These are phyloP conservation scores for Caenorhabditis wallacei DNA, from an alignment of 2,888 invertebrate species.

Conservation along the genomic window DNA sequence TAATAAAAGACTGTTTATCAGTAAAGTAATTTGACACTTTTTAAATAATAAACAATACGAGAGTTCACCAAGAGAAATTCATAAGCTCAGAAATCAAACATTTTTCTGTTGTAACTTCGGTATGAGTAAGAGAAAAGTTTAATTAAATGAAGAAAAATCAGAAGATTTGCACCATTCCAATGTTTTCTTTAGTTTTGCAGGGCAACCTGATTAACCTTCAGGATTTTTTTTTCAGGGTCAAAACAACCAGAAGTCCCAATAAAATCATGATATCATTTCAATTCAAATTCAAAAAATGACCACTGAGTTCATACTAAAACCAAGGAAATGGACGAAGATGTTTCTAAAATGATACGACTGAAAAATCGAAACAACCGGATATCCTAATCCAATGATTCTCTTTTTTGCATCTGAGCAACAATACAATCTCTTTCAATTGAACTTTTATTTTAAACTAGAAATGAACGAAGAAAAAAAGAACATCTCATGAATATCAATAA, in stretches of 20 bases:
- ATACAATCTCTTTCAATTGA: background rate
- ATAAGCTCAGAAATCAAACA: slow-evolving; percentile 20
- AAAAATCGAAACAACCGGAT: slow-evolving; percentile 32
- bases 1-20: slow-evolving; percentile 1
- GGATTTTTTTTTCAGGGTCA: no score
- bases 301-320: slow-evolving; percentile 6
- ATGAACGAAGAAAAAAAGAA: slow-evolving; percentile 3
- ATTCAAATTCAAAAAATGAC: background rate
- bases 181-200: no score
- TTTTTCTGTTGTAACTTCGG: background rate
- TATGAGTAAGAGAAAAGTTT: background rate
- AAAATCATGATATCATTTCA: slow-evolving; percentile 7
- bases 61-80: slow-evolving; percentile 2
- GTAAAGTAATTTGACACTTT: slow-evolving; percentile 14
- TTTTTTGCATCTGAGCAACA: slow-evolving; percentile 33
- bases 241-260: no score
- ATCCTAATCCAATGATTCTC: slow-evolving; percentile 52
- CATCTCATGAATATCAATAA: slow-evolving; percentile 8
- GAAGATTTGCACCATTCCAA: no score
- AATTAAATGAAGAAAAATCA: no score
- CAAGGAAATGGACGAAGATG: slow-evolving; percentile 9
- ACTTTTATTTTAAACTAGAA: background rate
- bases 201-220: no score
- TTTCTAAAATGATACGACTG: slow-evolving; percentile 19
- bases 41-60: slow-evolving; percentile 22